Evolutionary conservation across 2,888 invertebrate genomes (phyloP).

Genomic region (Sympetrum striolatum): DNA sequence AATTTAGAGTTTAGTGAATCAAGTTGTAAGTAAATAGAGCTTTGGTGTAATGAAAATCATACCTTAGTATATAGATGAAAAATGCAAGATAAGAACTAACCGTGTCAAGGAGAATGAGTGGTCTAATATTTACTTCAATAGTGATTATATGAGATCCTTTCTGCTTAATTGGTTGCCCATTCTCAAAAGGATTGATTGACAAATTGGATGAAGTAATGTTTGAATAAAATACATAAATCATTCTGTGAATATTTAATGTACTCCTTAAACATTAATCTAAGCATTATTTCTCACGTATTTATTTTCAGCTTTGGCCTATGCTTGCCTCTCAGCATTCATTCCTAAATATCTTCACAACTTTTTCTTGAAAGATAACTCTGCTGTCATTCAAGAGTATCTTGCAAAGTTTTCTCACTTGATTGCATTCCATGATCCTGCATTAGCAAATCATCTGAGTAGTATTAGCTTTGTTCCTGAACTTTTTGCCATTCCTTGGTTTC

Average conservation of each 20-base stretch:
- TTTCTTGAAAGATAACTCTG: conserved; percentile 96
- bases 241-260: background rate
- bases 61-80: too few relatives aligned
- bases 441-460: conserved; percentile 88
- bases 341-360: conserved; percentile 96
- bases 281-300: conserved; percentile 46
- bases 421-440: conserved; percentile 91
- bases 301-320: conserved; percentile 87
- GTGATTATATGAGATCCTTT: too few relatives aligned
- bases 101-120: too few relatives aligned
- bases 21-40: too few relatives aligned
- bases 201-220: too few relatives aligned
- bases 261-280: background rate
- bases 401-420: conserved; percentile 96
- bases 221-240: background rate
- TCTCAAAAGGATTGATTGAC: too few relatives aligned
- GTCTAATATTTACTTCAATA: too few relatives aligned
- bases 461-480: conserved; percentile 93
- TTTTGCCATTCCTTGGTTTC: conserved; percentile 98
- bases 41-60: too few relatives aligned
- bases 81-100: too few relatives aligned
- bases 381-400: conserved; percentile 95
- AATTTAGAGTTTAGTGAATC: too few relatives aligned
- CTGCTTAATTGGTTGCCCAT: too few relatives aligned
- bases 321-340: conserved; percentile 93